Base-by-base conservation (phyloP, 1,140 invertebrate genomes). In the Fragariocoptes setiger region DNA sequence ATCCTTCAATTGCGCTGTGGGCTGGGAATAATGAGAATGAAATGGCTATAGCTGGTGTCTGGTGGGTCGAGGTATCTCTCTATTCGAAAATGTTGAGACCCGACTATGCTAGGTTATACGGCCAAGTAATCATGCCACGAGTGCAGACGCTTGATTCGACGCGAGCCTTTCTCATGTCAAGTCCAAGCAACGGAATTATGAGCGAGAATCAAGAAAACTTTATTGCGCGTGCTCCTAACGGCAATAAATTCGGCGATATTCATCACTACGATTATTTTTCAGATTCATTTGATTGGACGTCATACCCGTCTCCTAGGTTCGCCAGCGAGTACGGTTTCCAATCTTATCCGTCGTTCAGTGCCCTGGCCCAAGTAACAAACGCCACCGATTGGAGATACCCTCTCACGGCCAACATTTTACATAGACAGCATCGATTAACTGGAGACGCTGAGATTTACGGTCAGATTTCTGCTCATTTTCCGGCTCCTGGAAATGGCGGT, bases 21-120 rank as follows among this genome's bases (percentile, higher is more conserved):
- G 15, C 37, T 14, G 83, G 78, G 3, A 99, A 95, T 55, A 99
- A 99, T 57, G 90, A 97, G 60, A 95, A 95, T 54, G 88, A 97
- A 65, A 72, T 68, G 19, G 83, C 79, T 0, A 56, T 95, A 2
- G 62, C 67, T 35, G 67, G 68, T 22, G 72, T 82, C 53, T 88
- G 82, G 82, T 67, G 51, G 51, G 20, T 16, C 19, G 14, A 3
- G 13, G 4, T 21, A 20, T 4, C 14, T 2, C 13, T 21, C 13
- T 12, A 37, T 15, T 21, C 4, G 14, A 40, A 46, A 8, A 14
- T 3, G 2, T 61, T 58, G 42, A 70, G 70, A 49, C 47, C 57
- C 0, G 82, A 95, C 56, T 97, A 92, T 52, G 56, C 78, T 0
- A 70, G 69, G 49, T 60, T 97, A 0, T 95, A 95, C 50, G 69